Conservation (phyloP, 2,113 vertebrate genomes). For the Aegithalos caudatus region DNA sequence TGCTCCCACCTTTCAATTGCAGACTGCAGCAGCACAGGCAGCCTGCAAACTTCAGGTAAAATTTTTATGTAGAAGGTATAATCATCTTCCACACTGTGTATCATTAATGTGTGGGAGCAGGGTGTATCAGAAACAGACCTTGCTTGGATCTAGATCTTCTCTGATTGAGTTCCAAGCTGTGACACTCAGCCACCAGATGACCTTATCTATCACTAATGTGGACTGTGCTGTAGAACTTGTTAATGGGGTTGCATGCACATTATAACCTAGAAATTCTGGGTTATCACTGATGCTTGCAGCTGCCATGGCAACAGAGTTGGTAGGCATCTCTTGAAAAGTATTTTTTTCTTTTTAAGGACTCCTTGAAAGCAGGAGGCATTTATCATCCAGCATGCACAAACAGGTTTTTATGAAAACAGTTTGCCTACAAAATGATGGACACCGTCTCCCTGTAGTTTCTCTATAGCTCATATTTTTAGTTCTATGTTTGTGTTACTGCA, state of each 20-base stretch:
- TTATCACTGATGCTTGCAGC: constrained; percentile 68
- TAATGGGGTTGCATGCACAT: constrained; percentile 52
- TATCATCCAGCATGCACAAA: constrained; percentile 46
- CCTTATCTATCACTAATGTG: constrained; percentile 17
- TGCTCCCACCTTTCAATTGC: background rate
- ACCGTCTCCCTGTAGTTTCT: constrained; percentile 1
- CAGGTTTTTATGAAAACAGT: constrained; percentile 54
- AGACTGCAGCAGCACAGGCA: background rate
- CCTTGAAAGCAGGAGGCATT: constrained; percentile 54
- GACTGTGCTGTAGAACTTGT: constrained; percentile 27
- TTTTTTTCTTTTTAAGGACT: constrained; percentile 10
- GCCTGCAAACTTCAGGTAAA: background rate
- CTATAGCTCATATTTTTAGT: background rate
- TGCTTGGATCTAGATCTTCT: constrained; percentile 26
- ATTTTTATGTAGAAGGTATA: background rate
- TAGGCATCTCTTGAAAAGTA: constrained; percentile 36
- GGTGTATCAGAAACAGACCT: background rate
- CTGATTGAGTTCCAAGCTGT: constrained; percentile 51
- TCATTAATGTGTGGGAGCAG: background rate
- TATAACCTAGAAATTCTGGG: constrained; percentile 59
- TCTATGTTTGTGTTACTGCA: background rate
- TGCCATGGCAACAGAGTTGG: constrained; percentile 69
- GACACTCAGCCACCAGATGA: background rate
- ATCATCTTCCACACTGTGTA: background rate
- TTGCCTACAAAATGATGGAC: constrained; percentile 33